Base-by-base conservation (phyloP, 2,113 vertebrate genomes). In the Hymenochirus boettgeri region DNA sequence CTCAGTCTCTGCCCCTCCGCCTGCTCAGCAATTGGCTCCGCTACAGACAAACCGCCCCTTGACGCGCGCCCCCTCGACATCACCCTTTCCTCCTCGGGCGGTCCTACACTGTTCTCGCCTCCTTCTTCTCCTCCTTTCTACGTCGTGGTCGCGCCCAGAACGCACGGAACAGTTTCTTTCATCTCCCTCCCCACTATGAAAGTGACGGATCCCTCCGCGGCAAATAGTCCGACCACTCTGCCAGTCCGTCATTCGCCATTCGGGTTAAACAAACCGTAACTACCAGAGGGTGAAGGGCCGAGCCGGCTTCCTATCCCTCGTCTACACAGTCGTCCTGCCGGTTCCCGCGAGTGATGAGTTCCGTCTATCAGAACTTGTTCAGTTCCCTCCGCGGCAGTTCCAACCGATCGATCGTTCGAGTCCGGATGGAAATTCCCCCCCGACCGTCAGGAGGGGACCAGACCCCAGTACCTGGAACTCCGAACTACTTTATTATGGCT, bases 401-500 rank as follows among this genome's bases (percentile, higher is more conserved):
- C 55, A 31, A 19, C 33, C 5, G 55, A 35, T 33, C 17, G 55
- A 57, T 8, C 31, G 17, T 5, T 2, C 27, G 17, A 19, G 29
- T 11, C 77, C 70, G 79, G 77, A 97, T 96, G 95, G 94, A 96
- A 87, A 83, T 95, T 76, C 93, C 90, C 78, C 87, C 92, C 91
- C 91, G 89, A 72, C 91, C 88, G 75, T n/a, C 93, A 95, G 90
- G 90, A 93, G n/a, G 86, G 86, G 95, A 83, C 91, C 89, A 69
- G 90, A 92, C 83, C 94, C 89, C 76, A 94, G 94, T 97, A 95
- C 45, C 61, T 26, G n/a, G 2, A 3, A 10, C 35, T 19, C 6
- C 1, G n/a, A 2, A 12, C 31, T 9, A 33, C 17, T n/a, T 7
- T 15, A n/a, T n/a, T n/a, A n/a, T n/a, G n/a, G n/a, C n/a, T n/a